Percentiles rank a stretch among this genome's conserved stretches.
phyloP scores from a whole-genome alignment of 2,113 vertebrate genomes.

The Leucopsar rothschildi region DNA sequence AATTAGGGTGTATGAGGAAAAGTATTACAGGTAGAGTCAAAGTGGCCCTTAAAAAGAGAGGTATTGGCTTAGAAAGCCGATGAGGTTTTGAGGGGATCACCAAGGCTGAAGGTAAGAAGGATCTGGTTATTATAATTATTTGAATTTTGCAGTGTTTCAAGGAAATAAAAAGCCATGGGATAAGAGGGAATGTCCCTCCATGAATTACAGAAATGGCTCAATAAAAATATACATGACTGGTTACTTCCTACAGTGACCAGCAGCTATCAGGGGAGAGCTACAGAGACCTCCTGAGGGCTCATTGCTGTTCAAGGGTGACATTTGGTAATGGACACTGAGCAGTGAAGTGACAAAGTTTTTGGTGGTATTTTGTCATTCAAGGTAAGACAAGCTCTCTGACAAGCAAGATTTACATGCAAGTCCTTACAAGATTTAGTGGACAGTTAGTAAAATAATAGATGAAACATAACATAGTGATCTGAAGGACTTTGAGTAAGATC shows the following conservation, averaged over 20 bases:
- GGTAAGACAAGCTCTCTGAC: background rate
- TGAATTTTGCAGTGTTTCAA: background rate
- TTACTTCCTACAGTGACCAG: background rate
- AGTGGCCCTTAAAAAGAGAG: background rate
- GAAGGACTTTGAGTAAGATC: background rate
- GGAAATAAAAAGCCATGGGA: background rate
- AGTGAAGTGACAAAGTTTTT: background rate
- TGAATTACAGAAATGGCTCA: background rate
- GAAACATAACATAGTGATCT: background rate
- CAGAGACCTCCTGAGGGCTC: background rate
- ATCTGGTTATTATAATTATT: background rate
- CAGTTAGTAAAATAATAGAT: background rate
- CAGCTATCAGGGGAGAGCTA: background rate
- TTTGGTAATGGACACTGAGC: fast-evolving
- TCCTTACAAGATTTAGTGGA: background rate
- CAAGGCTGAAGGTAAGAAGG: background rate
- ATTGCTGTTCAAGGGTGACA: background rate
- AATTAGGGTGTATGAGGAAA: background rate
- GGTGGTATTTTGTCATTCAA: background rate
- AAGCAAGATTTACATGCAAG: background rate
- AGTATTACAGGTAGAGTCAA: background rate
- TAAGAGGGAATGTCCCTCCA: background rate
- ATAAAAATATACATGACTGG: background rate
- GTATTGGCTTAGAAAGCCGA: background rate
- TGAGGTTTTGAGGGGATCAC: background rate